Evolutionary conservation across 2,888 invertebrate species (phyloP).

Genomic region (Drosophila infuscata): DNA sequence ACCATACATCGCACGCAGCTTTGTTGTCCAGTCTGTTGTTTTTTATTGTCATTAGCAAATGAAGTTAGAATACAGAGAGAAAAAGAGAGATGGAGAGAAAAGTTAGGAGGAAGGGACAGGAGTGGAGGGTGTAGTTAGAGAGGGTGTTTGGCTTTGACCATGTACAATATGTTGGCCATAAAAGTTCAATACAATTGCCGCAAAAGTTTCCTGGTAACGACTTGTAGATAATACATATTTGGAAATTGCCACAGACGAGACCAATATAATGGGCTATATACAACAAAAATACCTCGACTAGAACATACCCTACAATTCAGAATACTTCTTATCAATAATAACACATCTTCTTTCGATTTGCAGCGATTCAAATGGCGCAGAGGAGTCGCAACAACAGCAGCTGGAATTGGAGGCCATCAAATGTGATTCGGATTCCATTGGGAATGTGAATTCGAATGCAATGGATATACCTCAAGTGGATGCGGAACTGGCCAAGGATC

Average conservation of each 20-base stretch:
- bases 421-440: slow-evolving; percentile 38
- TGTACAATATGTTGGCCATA: slow-evolving; percentile 53
- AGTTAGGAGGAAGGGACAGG: too few relatives aligned
- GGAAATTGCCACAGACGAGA: neutral
- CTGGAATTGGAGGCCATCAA: slow-evolving; percentile 1
- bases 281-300: fast-evolving
- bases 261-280: neutral
- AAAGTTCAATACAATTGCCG: slow-evolving; percentile 66
- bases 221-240: slow-evolving; percentile 28
- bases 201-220: slow-evolving; percentile 49
- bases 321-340: slow-evolving; percentile 39
- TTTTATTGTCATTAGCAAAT: slow-evolving; percentile 79
- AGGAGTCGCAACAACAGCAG: slow-evolving; percentile 7
- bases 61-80: slow-evolving; percentile 52
- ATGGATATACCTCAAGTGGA: slow-evolving; percentile 44
- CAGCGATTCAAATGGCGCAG: slow-evolving; percentile 38
- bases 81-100: neutral
- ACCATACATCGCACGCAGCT: slow-evolving; percentile 4
- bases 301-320: neutral
- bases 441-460: slow-evolving; percentile 39
- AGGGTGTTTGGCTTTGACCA: slow-evolving; percentile 8
- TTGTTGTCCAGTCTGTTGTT: slow-evolving; percentile 44
- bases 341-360: slow-evolving; percentile 27
- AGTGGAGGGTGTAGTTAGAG: neutral
- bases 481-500: slow-evolving; percentile 86